Base-by-base conservation (phyloP, 37 sponge, comb jelly and placozoan species). In the Petrosia ficiformis region DNA sequence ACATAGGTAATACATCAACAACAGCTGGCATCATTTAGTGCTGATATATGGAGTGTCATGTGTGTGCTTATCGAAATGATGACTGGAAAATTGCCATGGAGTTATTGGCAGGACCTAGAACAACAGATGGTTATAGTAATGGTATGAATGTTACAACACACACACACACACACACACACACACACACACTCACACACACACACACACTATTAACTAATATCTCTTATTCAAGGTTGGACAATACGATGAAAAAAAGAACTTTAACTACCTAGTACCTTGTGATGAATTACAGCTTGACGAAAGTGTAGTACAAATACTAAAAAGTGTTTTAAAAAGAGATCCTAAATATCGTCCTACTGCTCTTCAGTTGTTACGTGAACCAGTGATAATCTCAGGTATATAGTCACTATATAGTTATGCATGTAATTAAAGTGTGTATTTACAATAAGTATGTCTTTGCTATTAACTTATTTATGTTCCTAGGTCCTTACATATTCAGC, bases 21-120 rank as follows among this genome's bases (percentile, higher is more conserved):
- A n/a, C n/a, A n/a, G n/a, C n/a, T n/a, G 6, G 77, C 78, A 1
- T 33, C 42, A 0, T 84, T 84, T 40, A 67, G 76, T 30, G 44
- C 77, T 34, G 85, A 84, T 22, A 71, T 84, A 4, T 84, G 85
- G 85, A 77, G 78, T 41, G 42, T 41, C 29, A 26, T 77, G 73
- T 84, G 85, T 61, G 72, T 77, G 2, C 39, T 77, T 24, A 65
- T 84, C 37, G 77, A 84, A 73, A 56, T 84, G 73, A 59, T 84
- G 32, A 77, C 85, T 2, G 78, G 64, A 57, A 33, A 30, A 26
- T 21, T 31, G 39, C 85, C 85, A 8, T 65, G 85, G 42, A 39
- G 73, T 21, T 19, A 33, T 42, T 28, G 10, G 22, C 32, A 61
- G 37, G 59, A 52, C n/a, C 52, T 14, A 38, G 21, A 57, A 3